phyloP scores from a whole-genome alignment of 2,113 vertebrate genomes.

The Bostrychus sinensis region DNA sequence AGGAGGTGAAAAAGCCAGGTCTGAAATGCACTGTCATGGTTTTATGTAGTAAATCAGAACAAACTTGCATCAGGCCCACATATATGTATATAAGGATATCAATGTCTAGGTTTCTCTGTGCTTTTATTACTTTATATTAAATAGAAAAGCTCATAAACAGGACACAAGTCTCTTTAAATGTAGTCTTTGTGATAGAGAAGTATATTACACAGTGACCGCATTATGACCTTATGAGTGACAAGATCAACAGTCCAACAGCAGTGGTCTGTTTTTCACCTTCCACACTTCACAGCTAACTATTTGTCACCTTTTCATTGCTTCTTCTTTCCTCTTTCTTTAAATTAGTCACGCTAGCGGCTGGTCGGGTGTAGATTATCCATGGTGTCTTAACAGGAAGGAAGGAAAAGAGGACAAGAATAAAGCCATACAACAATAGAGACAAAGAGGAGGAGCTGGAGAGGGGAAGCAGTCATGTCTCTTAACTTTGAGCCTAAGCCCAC shows the following conservation, averaged over 20 bases:
- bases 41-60: not conserved
- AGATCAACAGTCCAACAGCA: not conserved
- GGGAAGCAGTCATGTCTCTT: constrained; percentile 3
- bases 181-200: too few species aligned
- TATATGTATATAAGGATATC: too few species aligned
- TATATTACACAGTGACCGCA: too few species aligned
- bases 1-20: not conserved
- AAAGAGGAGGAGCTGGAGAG: constrained; percentile 6
- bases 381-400: constrained; percentile 30
- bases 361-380: constrained; percentile 46
- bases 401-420: constrained; percentile 13
- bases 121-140: too few species aligned
- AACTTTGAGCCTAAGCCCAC: constrained; percentile 16
- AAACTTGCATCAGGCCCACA: too few species aligned
- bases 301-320: constrained; percentile 34
- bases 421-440: constrained; percentile 12
- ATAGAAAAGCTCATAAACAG: too few species aligned
- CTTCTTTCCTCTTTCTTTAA: constrained; percentile 19
- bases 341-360: constrained; percentile 44
- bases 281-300: constrained; percentile 25
- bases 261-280: constrained; percentile 9
- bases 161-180: too few species aligned
- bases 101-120: too few species aligned
- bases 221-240: constrained; percentile 5
- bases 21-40: not conserved